Conservation (phyloP, 64 coral and sea anemone genomes). For the Stylophora pistillata region DNA sequence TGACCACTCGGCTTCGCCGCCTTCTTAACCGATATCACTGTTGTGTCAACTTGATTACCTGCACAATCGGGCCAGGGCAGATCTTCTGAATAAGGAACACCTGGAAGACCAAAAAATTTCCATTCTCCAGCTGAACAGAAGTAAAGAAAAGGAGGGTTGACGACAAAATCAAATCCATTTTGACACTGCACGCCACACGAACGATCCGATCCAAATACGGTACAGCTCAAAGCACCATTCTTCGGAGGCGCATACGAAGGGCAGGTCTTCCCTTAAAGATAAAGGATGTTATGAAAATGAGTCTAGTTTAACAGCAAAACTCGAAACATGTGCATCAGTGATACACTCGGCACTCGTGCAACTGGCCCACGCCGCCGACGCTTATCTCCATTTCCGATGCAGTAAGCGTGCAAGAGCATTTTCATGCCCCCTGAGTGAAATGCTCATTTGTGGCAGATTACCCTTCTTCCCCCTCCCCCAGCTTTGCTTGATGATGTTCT, state of each 20-base stretch:
- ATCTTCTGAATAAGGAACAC: neutral
- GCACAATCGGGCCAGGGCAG: constrained; percentile 49
- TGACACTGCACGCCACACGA: constrained; percentile 22
- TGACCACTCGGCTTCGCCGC: no score
- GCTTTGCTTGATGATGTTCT: no score
- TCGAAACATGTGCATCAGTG: no score
- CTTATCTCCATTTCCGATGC: no score
- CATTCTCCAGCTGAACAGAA: constrained; percentile 36
- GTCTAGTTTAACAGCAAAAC: neutral
- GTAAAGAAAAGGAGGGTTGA: constrained; percentile 24
- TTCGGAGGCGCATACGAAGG: constrained; percentile 13
- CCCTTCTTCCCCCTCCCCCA: no score
- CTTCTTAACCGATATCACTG: no score
- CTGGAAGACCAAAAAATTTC: constrained; percentile 14
- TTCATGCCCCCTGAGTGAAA: no score
- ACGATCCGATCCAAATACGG: neutral
- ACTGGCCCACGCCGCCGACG: no score
- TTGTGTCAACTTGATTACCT: constrained; percentile 34
- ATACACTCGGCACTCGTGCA: no score
- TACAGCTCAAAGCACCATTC: constrained; percentile 32
- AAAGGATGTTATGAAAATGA: neutral
- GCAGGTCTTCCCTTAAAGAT: constrained; percentile 28
- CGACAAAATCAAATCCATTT: constrained; percentile 26
- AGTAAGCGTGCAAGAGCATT: no score
- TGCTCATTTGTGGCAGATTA: no score